Evolutionary conservation across 2,113 vertebrate genomes (phyloP).

Genomic region (Spilogale gracilis): DNA sequence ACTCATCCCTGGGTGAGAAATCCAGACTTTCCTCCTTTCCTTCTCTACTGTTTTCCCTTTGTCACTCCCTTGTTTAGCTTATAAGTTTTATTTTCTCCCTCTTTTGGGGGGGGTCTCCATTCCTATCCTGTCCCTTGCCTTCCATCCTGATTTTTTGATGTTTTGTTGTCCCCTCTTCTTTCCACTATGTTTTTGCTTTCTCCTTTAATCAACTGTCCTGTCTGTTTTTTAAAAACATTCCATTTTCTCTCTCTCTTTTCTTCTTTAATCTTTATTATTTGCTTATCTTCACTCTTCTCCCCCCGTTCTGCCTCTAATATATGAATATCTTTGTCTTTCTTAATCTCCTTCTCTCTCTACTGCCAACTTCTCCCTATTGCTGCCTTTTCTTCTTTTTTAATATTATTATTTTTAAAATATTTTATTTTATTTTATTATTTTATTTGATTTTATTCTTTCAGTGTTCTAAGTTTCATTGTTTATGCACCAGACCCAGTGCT

Average conservation of each 20-base stretch:
- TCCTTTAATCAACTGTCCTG: background rate
- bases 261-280: background rate
- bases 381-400: background rate
- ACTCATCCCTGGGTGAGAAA: background rate
- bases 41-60: background rate
- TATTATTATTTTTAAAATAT: too few species aligned
- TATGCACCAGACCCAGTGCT: too few species aligned
- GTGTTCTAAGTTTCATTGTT: too few species aligned
- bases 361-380: background rate
- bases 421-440: too few species aligned
- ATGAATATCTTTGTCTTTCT: slow-evolving; percentile 31
- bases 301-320: background rate
- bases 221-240: background rate
- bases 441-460: too few species aligned
- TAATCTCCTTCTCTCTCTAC: background rate
- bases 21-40: background rate
- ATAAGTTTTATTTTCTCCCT: background rate
- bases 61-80: background rate
- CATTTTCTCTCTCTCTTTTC: background rate
- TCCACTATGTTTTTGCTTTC: background rate
- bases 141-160: background rate
- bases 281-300: background rate
- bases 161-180: background rate
- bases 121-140: background rate
- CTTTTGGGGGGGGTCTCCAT: background rate